phyloP scores from a whole-genome alignment of 2,888 invertebrate genomes.

The Bedellia somnulentella region DNA sequence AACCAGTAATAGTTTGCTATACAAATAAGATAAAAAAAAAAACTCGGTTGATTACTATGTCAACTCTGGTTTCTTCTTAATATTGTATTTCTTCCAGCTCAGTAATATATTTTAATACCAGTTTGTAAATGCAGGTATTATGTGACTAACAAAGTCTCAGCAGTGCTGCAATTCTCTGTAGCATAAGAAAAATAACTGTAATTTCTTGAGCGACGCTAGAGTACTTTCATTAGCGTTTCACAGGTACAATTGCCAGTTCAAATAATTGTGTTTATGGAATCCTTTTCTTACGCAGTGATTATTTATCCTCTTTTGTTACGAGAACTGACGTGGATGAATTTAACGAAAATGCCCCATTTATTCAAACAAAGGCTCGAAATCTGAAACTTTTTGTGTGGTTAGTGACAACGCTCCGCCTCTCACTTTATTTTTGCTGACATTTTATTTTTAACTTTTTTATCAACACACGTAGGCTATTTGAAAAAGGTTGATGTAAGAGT shows the following conservation, averaged over 20 bases:
- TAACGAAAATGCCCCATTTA: slow-evolving; percentile 56
- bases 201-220: slow-evolving; percentile 32
- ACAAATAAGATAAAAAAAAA: too few species aligned
- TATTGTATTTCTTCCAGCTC: too few species aligned
- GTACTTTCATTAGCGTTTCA: slow-evolving; percentile 51
- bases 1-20: too few species aligned
- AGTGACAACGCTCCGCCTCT: slow-evolving; percentile 51
- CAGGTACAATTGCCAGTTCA: slow-evolving; percentile 54
- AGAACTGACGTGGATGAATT: slow-evolving; percentile 57
- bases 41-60: too few species aligned
- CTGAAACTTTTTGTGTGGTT: slow-evolving; percentile 59
- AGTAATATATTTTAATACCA: too few species aligned
- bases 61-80: too few species aligned
- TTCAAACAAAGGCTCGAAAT: slow-evolving; percentile 54
- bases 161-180: slow-evolving; percentile 11
- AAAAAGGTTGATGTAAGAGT: too few species aligned
- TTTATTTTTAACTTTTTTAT: slow-evolving; percentile 39
- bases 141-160: not conserved
- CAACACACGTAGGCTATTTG: too few species aligned
- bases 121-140: too few species aligned
- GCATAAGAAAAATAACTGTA: slow-evolving; percentile 22
- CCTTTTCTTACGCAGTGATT: slow-evolving; percentile 57
- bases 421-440: slow-evolving; percentile 49
- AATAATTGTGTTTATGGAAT: slow-evolving; percentile 59
- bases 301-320: slow-evolving; percentile 56